Evolutionary conservation across 2,113 vertebrate genomes (phyloP).

Genomic region (Takifugu bimaculatus): DNA sequence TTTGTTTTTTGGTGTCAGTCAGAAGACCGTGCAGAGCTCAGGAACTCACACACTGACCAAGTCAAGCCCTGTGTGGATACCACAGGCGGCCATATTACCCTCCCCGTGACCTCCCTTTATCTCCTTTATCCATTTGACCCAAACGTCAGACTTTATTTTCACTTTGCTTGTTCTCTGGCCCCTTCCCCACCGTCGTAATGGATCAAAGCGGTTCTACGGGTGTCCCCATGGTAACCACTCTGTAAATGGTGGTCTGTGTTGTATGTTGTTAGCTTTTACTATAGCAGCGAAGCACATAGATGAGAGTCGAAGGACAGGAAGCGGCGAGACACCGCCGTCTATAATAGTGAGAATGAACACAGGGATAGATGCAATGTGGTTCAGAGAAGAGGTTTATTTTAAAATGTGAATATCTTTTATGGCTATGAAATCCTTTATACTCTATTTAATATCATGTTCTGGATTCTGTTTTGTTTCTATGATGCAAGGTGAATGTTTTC

Average conservation of each 20-base stretch:
- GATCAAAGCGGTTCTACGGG: constrained; percentile 52
- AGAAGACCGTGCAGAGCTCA: constrained; percentile 44
- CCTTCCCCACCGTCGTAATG: constrained; percentile 12
- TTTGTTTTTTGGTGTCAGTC: constrained; percentile 14
- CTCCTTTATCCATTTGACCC: constrained; percentile 27
- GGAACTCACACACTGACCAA: constrained; percentile 43
- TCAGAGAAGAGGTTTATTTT: constrained; percentile 68
- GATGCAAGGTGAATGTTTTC: constrained; percentile 40
- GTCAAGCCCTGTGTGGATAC: constrained; percentile 47
- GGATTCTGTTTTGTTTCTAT: constrained; percentile 30
- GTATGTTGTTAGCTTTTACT: constrained; percentile 43
- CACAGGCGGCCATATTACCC: constrained; percentile 1
- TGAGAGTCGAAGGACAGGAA: constrained; percentile 18
- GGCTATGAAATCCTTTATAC: constrained; percentile 57
- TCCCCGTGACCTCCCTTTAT: constrained; percentile 9
- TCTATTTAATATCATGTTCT: constrained; percentile 58
- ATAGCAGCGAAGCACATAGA: constrained; percentile 33
- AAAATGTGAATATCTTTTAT: constrained; percentile 67
- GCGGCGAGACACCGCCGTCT: constrained; percentile 35
- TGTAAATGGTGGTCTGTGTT: constrained; percentile 63
- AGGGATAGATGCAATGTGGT: constrained; percentile 70
- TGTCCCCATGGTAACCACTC: constrained; percentile 58
- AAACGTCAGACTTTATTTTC: constrained; percentile 12
- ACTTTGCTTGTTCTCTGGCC: constrained; percentile 10
- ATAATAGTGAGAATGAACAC: constrained; percentile 46